A percentile compares a stretch with the other conserved stretches of the same genome.
phyloP scores from a whole-genome alignment of 1,140 invertebrate species.

The Hesperophylax magnus region DNA sequence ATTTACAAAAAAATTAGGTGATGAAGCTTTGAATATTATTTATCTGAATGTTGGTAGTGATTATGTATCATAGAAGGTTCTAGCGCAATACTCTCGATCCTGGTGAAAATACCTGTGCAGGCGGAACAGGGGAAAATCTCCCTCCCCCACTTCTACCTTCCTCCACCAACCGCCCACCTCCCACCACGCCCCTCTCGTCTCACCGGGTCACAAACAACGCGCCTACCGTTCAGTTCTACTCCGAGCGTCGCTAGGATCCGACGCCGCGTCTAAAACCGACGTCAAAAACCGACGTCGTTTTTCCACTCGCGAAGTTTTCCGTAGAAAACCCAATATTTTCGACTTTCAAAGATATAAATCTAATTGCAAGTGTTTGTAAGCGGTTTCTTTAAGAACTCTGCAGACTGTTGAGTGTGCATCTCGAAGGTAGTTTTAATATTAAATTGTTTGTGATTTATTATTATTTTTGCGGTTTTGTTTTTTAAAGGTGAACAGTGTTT shows the following conservation, averaged over 20 bases:
- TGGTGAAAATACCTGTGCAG: not conserved
- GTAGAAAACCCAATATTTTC: no score
- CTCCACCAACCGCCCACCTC: not conserved
- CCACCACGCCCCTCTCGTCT: not conserved
- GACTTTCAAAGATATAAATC: no score
- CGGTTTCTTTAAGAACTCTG: no score
- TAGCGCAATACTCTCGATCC: not conserved
- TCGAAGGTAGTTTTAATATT: no score
- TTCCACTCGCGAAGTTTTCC: not conserved
- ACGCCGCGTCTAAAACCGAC: not conserved
- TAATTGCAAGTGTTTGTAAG: no score
- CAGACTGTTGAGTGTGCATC: no score
- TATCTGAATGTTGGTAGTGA: not conserved
- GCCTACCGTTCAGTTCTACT: not conserved
- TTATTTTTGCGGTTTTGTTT: no score
- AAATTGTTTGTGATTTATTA: no score
- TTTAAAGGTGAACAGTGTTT: no score
- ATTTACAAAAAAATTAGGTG: no score
- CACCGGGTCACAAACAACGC: constrained; percentile 1
- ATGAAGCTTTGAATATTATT: no score
- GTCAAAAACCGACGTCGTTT: not conserved
- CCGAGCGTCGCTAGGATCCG: not conserved
- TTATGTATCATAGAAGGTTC: not conserved
- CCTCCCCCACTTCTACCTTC: no score
- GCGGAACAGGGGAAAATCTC: not conserved